Base-by-base conservation (phyloP, 2,113 vertebrate species). In the Pyrgilauda ruficollis region DNA sequence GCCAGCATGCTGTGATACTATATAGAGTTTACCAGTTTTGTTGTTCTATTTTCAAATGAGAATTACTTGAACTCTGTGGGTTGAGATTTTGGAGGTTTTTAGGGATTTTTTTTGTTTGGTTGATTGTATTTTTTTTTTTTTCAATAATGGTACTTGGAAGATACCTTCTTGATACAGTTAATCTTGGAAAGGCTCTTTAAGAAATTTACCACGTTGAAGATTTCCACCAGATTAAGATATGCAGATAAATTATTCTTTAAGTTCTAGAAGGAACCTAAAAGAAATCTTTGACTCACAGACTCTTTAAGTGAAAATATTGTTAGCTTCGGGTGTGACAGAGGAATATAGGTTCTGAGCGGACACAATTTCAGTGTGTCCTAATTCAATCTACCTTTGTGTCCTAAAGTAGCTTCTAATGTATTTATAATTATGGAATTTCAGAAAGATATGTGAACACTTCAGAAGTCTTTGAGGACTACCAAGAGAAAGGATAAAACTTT, bases 71-170 rank as follows among this genome's bases (percentile, higher is more conserved):
- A 89, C 15, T n/a, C 17, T n/a, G 12, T 31, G 13, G 3, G 24
- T 11, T 59, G 44, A 52, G 5, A 19, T 52, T 75, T 66, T 33
- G 3, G 9, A 10, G 13, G 0, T 1, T 50, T n/a, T 31, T 27
- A 11, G 2, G 9, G 18, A 3, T 5, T 44, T 30, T 10, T 35
- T 33, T 55, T 13, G 55, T 4, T 37, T 50, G 26, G 24, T 26
- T 21, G 49, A 13, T 10, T 22, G 18, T 41, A 18, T 27, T 41
- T n/a, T 47, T 78, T 55, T 55, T 61, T 80, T 62, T 19, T 9
- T 20, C 7, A 49, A 13, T n/a, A 41, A 6, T 5, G 59, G 2
- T 46, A 50, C 19, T 76, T 58, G 19, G 17, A 89, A 84, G 17
- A 64, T 31, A 55, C 1, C 5, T 88, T 78, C 37, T 59, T 61